Base-by-base conservation (phyloP, 2,888 invertebrate species). In the Melinaea menophilus region DNA sequence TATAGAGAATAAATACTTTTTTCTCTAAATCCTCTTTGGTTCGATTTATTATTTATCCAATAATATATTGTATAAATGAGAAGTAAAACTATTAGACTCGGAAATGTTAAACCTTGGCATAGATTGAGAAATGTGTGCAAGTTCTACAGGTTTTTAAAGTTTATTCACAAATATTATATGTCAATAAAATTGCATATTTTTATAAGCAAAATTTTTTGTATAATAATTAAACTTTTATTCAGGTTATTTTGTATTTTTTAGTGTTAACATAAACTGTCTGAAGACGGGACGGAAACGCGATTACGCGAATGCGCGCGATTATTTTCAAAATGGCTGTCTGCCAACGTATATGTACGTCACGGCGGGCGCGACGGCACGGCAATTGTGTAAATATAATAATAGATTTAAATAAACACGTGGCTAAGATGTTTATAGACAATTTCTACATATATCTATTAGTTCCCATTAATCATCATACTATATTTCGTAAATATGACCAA, bases 251-350 rank as follows among this genome's bases (percentile, higher is more conserved):
- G 9, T 9, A 41, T 31, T 51, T 31, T 51, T 51, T 51, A 22
- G 22, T 51, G 51, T 22, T 13, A 51, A 51, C 2, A 51, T 31
- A 51, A 31, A n/a, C 7, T 51, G 51, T 51, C 51, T 51, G 12
- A 4, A 65, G 59, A 62, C 70, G 70, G 64, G 76, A 78, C 80
- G 84, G 84, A 84, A 84, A 76, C 72, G 71, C 69, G 69, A 76
- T 76, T 71, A 73, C 67, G 65, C 68, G 62, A 65, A 76, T 78
- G 78, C 73, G 73, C 78, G 72, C 63, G 77, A 76, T 80, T 84
- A 86, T 85, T 86, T 86, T 79, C 72, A 81, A 78, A 69, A 81
- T 88, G 86, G 88, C 85, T 54, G 64, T 55, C 54, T 77, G 86
- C 87, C 88, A 87, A 78, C 61, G 65, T 65, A 63, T 61, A 63